A percentile compares a stretch with the other conserved stretches of the same genome.
phyloP scores from a whole-genome alignment of 2,888 invertebrate species.

The Drosophila acutilabella region DNA sequence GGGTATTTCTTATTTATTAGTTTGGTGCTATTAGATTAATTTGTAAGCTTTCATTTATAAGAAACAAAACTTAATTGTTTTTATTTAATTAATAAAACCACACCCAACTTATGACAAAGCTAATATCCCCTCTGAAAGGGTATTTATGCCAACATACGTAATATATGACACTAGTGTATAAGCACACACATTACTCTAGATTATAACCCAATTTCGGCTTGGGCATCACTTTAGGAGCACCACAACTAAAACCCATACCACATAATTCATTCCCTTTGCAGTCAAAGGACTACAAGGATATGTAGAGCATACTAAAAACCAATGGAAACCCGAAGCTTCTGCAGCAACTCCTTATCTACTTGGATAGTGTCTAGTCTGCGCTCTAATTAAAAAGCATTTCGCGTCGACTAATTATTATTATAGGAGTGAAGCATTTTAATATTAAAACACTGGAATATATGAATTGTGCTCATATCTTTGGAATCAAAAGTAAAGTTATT shows the following conservation, averaged over 20 bases:
- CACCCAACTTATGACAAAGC: background rate
- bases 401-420: slow-evolving; percentile 6
- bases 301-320: slow-evolving; percentile 33
- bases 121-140: background rate
- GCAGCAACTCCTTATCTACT: slow-evolving; percentile 15
- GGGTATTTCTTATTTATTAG: background rate
- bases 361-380: slow-evolving; percentile 17
- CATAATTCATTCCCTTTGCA: slow-evolving; percentile 49
- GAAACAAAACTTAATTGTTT: too few species aligned
- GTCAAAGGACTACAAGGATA: slow-evolving; percentile 46
- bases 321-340: slow-evolving; percentile 10
- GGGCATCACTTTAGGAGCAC: slow-evolving; percentile 36
- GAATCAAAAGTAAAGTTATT: background rate
- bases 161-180: slow-evolving; percentile 20
- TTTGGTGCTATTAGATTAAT: too few species aligned
- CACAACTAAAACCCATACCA: slow-evolving; percentile 42
- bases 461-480: background rate
- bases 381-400: slow-evolving; percentile 48
- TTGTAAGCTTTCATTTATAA: too few species aligned
- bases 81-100: background rate
- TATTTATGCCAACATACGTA: slow-evolving; percentile 8
- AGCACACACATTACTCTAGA: slow-evolving; percentile 40
- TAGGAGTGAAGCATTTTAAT: slow-evolving; percentile 4
- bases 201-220: slow-evolving; percentile 51
- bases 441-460: background rate